Conservation (phyloP, 2,113 vertebrate species). For the Vulpes ferrilata region DNA sequence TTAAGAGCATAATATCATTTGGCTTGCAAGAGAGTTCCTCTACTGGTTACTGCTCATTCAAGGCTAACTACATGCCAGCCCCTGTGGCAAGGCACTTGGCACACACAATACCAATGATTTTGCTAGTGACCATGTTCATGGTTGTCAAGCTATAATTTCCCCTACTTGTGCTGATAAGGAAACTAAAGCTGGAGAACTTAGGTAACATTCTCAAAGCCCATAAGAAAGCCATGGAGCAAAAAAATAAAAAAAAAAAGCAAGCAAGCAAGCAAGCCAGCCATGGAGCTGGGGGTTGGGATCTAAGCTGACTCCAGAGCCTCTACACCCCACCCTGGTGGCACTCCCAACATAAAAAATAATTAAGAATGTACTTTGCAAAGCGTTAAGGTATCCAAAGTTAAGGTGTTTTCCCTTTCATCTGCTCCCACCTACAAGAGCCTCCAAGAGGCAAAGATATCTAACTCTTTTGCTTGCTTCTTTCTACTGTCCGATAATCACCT, state of each 20-base stretch:
- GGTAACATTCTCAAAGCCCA: not conserved
- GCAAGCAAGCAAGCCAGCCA: too few species aligned
- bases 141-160: not conserved
- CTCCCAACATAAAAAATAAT: not conserved
- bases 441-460: not conserved
- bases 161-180: not conserved
- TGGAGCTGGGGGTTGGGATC: not conserved
- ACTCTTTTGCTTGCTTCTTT: slow-evolving; percentile 20
- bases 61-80: not conserved
- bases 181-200: not conserved
- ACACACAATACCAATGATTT: slow-evolving; percentile 14
- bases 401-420: not conserved
- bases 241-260: too few species aligned
- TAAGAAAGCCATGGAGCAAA: not conserved
- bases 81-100: not conserved
- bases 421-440: slow-evolving; percentile 5
- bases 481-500: not conserved
- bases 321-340: not conserved
- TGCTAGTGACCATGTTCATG: not conserved
- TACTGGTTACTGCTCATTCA: not conserved
- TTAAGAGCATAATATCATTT: not conserved
- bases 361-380: slow-evolving; percentile 40
- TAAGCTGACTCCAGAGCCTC: not conserved
- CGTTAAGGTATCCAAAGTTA: slow-evolving; percentile 42
- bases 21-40: not conserved